A percentile compares a stretch with the other conserved stretches of the same genome.
Evolutionary conservation across 2,113 vertebrate genomes (phyloP).

Genomic region (Bombycilla garrulus): DNA sequence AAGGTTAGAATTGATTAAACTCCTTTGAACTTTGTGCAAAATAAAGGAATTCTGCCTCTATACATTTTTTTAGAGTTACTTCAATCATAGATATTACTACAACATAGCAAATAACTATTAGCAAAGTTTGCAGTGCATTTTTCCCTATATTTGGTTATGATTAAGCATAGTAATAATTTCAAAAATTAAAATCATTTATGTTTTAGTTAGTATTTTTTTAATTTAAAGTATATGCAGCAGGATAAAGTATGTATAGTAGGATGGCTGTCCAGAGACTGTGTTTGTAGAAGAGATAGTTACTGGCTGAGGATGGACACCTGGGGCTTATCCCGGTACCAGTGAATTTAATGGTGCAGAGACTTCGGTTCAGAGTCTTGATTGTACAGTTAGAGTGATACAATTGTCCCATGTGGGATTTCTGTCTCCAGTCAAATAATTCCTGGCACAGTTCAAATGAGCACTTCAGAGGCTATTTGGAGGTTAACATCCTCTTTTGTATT

Average conservation of each 20-base stretch:
- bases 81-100: not conserved
- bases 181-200: not conserved
- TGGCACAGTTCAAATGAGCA: not conserved
- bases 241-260: not conserved
- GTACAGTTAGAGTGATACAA: not conserved
- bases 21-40: not conserved
- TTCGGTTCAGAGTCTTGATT: not conserved
- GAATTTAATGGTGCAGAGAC: not conserved
- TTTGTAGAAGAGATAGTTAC: not conserved
- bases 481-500: not conserved
- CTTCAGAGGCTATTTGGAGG: not conserved
- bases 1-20: not conserved
- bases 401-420: not conserved
- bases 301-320: not conserved
- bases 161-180: not conserved
- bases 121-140: not conserved
- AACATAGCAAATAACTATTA: not conserved
- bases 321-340: not conserved
- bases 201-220: not conserved
- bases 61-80: not conserved
- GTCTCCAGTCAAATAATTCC: not conserved
- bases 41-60: not conserved
- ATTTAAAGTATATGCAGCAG: not conserved
- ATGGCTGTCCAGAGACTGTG: not conserved
- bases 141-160: not conserved